These are phyloP conservation scores for Morpho deidamia DNA, from an alignment of 2,888 invertebrate species.

Conservation along the genomic window DNA sequence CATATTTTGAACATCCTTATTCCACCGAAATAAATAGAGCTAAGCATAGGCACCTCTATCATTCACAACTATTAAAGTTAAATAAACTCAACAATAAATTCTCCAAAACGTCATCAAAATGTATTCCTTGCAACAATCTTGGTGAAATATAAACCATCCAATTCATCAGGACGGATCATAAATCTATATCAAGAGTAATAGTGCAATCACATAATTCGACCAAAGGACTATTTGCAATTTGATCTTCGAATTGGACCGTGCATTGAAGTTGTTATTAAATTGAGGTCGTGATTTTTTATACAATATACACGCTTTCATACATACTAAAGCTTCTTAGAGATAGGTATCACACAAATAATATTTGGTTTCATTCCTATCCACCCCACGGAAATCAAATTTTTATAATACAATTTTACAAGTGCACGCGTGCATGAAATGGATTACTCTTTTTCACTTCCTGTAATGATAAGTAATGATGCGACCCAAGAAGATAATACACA, in stretches of 20 bases:
- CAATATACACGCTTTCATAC: neutral
- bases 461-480: too few species aligned
- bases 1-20: too few species aligned
- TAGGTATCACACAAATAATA: too few species aligned
- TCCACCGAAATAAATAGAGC: too few species aligned
- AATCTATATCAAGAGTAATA: constrained; percentile 65
- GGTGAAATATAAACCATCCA: constrained; percentile 5
- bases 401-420: too few species aligned
- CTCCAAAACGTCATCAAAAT: neutral
- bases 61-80: neutral
- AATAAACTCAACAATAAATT: neutral
- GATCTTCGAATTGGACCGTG: constrained; percentile 27
- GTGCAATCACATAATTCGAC: constrained; percentile 67
- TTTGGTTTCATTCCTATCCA: too few species aligned
- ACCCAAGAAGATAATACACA: too few species aligned
- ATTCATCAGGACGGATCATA: constrained; percentile 25
- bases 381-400: too few species aligned
- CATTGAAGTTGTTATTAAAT: constrained; percentile 48
- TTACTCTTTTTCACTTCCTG: too few species aligned
- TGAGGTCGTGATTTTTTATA: constrained; percentile 23
- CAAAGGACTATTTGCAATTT: constrained; percentile 61
- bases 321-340: neutral
- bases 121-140: constrained; percentile 1
- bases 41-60: too few species aligned
- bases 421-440: too few species aligned